Percentiles rank a stretch among this genome's conserved stretches.
Conservation (phyloP, 2,888 invertebrate genomes). For the Trachelus stipa region DNA sequence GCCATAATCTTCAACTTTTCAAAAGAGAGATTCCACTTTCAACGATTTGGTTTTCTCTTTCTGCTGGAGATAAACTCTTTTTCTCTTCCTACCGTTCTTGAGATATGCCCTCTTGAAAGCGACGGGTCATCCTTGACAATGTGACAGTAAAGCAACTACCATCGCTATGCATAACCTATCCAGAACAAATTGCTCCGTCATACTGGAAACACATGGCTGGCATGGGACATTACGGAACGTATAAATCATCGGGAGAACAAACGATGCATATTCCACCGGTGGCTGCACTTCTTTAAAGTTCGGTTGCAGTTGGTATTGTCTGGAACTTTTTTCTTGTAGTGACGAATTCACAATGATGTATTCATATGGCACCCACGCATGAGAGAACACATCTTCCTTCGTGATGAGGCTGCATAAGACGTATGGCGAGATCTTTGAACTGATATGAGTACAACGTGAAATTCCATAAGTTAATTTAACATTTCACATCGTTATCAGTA, state of each 20-base stretch:
- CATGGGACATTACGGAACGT: conserved; percentile 42
- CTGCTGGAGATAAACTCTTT: neutral
- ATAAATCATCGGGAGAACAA: conserved; percentile 40
- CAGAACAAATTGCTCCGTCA: conserved; percentile 47
- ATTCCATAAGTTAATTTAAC: neutral
- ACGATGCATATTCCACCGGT: conserved; percentile 21
- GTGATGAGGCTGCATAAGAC: neutral
- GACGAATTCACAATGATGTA: neutral
- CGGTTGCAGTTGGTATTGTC: neutral
- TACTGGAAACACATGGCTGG: conserved; percentile 41
- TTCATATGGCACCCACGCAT: neutral
- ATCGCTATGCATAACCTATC: conserved; percentile 38
- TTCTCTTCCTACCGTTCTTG: neutral
- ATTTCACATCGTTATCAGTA: neutral
- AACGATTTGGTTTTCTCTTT: neutral
- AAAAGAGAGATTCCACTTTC: neutral
- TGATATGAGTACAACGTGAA: neutral
- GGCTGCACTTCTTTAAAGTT: conserved; percentile 1
- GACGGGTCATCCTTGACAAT: conserved; percentile 37
- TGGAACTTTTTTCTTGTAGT: neutral
- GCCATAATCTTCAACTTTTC: neutral
- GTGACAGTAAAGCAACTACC: conserved; percentile 26
- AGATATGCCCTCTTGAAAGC: conserved; percentile 10
- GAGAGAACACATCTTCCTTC: neutral
- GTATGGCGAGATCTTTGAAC: neutral